These are phyloP conservation scores for Euglossa dilemma DNA, from an alignment of 1,140 invertebrate genomes.

Conservation along the genomic window DNA sequence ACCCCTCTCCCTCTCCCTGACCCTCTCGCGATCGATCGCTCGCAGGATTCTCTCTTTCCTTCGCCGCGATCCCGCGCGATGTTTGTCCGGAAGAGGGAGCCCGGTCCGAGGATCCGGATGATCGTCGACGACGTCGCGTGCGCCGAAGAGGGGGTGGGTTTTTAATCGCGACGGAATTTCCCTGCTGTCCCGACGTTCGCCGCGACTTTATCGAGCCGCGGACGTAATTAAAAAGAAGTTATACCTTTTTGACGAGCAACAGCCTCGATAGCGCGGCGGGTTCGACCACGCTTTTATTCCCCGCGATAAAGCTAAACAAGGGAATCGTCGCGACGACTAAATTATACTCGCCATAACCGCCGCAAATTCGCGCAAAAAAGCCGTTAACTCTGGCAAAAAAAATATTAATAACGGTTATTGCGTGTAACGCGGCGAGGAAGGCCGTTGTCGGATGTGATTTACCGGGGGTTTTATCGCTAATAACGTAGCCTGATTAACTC, in stretches of 20 bases:
- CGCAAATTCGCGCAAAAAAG: not conserved
- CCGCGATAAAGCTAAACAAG: slow-evolving; percentile 5
- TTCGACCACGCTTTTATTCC: not conserved
- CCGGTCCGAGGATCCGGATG: too few species aligned
- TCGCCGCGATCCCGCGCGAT: not conserved
- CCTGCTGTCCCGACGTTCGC: not conserved
- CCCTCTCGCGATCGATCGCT: not conserved
- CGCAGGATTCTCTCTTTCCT: not conserved
- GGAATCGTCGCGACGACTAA: not conserved
- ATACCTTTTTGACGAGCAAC: too few species aligned
- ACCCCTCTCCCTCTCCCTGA: not conserved
- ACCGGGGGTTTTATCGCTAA: slow-evolving; percentile 16
- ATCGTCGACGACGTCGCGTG: not conserved
- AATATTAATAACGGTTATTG: slow-evolving; percentile 21
- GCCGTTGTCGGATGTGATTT: not conserved
- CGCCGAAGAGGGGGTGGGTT: not conserved
- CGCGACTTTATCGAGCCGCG: not conserved
- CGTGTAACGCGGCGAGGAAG: not conserved
- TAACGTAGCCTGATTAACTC: slow-evolving; percentile 27
- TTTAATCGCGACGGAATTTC: not conserved
- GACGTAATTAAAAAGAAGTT: not conserved
- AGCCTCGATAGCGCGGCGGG: not conserved
- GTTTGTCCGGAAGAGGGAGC: not conserved
- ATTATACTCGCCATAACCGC: not conserved
- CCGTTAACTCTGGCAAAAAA: not conserved